Base-by-base conservation (phyloP, 2,888 invertebrate genomes). In the Neoscelio sp. region DNA sequence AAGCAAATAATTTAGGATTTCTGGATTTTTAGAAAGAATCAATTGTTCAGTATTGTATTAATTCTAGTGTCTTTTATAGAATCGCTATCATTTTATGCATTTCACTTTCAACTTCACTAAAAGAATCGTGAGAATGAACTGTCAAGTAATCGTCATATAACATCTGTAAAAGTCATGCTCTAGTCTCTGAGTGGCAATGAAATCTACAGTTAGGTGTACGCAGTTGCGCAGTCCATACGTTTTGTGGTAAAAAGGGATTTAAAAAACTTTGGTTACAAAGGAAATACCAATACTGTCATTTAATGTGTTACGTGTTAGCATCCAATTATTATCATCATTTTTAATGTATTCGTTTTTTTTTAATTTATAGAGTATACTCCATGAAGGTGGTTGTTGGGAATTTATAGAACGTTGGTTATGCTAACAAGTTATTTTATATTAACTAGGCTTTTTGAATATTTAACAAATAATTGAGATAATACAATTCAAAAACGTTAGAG, bases 41-140 rank as follows among this genome's bases (percentile, higher is more conserved):
- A n/a, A n/a, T n/a, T n/a, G n/a, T n/a, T n/a, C 7, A 7, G 7
- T 7, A 26, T 26, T 7, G 26, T 5, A 5, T 3, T 26, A 26
- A 26, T 26, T 26, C 7, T 26, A n/a, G n/a, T 26, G 26, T 26
- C 7, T 3, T 26, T 26, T 26, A 5, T 26, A 7, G 26, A 26
- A 17, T 35, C 8, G 28, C 15, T 10, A 5, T 18, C 35, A 7
- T 18, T 28, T 23, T n/a, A n/a, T n/a, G 13, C 75, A 79, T 75
- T 75, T 75, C 79, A 71, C 79, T 60, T 74, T 70, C 52, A 70
- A 75, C 79, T 75, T 73, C 62, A 58, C 73, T 71, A 35, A 28
- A 68, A 60, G 76, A 80, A 80, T 64, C 54, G 80, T 76, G 56
- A 80, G 71, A 80, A 76, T 73, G 71, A 76, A 80, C 76, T 80